A percentile compares a stretch with the other conserved stretches of the same genome.
These are phyloP conservation scores for Oophaga sylvatica DNA, from an alignment of 2,797 vertebrate species.

Conservation along the genomic window DNA sequence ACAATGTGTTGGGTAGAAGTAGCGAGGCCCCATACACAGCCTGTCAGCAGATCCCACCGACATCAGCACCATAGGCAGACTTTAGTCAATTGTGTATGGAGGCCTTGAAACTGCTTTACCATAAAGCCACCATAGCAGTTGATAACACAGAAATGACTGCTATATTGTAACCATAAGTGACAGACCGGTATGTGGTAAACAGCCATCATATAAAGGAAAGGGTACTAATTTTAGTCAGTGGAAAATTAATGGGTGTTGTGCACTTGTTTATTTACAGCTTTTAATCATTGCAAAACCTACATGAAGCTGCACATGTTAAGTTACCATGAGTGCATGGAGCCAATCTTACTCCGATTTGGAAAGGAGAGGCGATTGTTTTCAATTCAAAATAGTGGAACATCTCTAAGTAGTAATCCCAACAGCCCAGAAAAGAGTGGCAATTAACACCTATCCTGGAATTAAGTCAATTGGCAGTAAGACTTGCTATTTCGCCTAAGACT, in stretches of 20 bases:
- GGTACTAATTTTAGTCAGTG: slow-evolving; percentile 52
- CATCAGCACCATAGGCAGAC: no score
- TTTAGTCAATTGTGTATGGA: no score
- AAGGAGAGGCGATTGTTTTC: slow-evolving; percentile 51
- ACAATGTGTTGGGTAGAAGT: no score
- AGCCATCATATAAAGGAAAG: slow-evolving; percentile 56
- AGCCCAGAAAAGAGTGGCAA: slow-evolving; percentile 42
- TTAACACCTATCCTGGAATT: slow-evolving; percentile 57
- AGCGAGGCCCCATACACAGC: no score
- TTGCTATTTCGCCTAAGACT: slow-evolving; percentile 40
- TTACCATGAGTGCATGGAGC: background rate
- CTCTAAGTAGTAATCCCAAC: slow-evolving; percentile 58
- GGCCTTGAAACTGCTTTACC: background rate
- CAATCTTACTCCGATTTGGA: background rate
- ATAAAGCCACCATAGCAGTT: background rate
- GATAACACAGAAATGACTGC: background rate
- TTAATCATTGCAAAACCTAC: slow-evolving; percentile 53
- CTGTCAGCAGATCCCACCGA: no score
- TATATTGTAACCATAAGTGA: slow-evolving; percentile 21
- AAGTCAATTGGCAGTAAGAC: slow-evolving; percentile 52
- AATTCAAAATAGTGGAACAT: slow-evolving; percentile 63
- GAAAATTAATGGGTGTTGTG: slow-evolving; percentile 62
- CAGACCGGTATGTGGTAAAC: slow-evolving; percentile 46
- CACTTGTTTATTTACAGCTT: slow-evolving; percentile 48
- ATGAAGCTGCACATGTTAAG: background rate